Evolutionary conservation across 2,888 invertebrate species (phyloP).

Genomic region (Lamellibrachia columna): DNA sequence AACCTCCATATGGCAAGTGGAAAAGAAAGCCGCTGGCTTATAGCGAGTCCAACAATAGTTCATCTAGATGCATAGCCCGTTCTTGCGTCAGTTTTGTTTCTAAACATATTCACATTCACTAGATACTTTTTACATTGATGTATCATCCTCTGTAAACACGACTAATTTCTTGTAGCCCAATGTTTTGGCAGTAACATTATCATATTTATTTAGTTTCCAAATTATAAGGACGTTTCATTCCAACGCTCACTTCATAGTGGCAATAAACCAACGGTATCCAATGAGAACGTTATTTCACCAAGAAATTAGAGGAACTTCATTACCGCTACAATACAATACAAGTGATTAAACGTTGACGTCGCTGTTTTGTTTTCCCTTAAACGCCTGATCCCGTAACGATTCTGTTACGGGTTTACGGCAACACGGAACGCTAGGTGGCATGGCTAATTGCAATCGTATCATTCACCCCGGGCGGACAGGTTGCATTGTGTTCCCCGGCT

Average conservation of each 20-base stretch:
- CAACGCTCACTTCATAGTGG: neutral
- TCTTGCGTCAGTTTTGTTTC: too few relatives aligned
- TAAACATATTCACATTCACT: too few relatives aligned
- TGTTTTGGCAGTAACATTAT: neutral
- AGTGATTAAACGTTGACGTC: neutral
- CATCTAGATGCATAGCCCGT: too few relatives aligned
- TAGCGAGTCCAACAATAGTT: too few relatives aligned
- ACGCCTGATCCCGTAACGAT: slow-evolving; percentile 16
- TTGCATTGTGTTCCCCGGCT: neutral
- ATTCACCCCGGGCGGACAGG: neutral
- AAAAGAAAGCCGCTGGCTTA: too few relatives aligned
- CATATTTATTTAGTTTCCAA: neutral
- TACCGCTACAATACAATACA: neutral
- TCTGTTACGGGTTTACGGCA: neutral
- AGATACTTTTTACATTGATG: too few relatives aligned
- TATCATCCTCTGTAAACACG: too few relatives aligned
- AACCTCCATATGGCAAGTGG: too few relatives aligned
- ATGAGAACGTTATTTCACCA: neutral
- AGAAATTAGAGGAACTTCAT: neutral
- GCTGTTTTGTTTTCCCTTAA: neutral
- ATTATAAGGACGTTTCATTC: neutral
- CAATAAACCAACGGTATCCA: neutral
- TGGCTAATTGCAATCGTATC: neutral
- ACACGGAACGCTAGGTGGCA: neutral
- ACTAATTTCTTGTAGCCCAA: neutral